Percentiles rank a stretch among this genome's conserved stretches.
phyloP scores from a whole-genome alignment of 2,113 vertebrate species.

The Loxodonta africana region DNA sequence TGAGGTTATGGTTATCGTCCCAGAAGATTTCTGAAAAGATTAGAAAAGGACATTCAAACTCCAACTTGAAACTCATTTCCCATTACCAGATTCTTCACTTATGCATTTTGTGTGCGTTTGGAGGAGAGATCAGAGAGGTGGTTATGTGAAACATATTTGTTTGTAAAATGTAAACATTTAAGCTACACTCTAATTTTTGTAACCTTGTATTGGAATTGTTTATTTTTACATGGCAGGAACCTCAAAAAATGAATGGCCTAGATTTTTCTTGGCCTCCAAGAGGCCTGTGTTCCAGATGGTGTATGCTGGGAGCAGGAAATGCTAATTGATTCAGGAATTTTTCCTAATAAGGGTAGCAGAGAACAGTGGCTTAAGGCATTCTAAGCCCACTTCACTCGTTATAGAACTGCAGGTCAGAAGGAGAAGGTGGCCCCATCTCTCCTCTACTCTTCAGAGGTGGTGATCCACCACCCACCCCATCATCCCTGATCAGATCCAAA shows the following conservation, averaged over 20 bases:
- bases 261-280: conserved; percentile 6
- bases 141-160: background rate
- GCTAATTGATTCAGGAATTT: background rate
- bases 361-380: background rate
- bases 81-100: background rate
- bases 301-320: background rate
- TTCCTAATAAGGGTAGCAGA: background rate
- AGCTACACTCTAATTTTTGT: background rate
- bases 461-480: too few species aligned
- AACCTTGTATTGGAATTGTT: background rate
- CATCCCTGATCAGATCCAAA: background rate
- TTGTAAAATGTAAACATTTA: conserved; percentile 24
- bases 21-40: background rate
- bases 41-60: background rate
- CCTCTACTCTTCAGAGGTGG: background rate
- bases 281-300: conserved; percentile 1
- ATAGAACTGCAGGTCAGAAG: background rate
- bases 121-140: background rate
- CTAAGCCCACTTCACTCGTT: background rate
- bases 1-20: background rate
- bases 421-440: background rate
- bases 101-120: background rate
- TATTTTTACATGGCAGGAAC: background rate
- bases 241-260: background rate
- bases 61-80: conserved; percentile 24